Conservation (phyloP, 2,797 vertebrate species). For the Acrossocheilus fasciatus region DNA sequence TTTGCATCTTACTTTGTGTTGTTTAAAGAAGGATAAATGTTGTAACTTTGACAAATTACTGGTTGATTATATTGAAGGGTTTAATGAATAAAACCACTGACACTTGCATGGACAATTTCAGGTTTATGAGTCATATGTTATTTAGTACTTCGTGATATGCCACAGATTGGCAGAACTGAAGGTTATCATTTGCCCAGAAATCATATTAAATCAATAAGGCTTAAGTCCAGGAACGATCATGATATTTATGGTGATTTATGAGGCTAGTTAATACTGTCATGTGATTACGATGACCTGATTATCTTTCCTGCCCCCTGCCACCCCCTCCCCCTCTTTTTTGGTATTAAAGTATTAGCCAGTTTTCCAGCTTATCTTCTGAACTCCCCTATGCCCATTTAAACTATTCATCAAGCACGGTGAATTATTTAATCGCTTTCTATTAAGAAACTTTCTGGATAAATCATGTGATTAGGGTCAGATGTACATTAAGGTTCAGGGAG, state of each 20-base stretch:
- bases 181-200: slow-evolving; percentile 5
- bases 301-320: neutral
- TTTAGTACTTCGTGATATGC: neutral
- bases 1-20: slow-evolving; percentile 1
- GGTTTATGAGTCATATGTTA: neutral
- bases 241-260: slow-evolving; percentile 27
- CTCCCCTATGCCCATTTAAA: slow-evolving; percentile 48
- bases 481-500: slow-evolving; percentile 16
- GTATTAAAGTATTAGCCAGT: slow-evolving; percentile 5
- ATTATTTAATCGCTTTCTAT: slow-evolving; percentile 52
- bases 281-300: slow-evolving; percentile 8
- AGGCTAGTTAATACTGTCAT: slow-evolving; percentile 16
- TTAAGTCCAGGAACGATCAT: neutral
- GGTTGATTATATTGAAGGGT: neutral
- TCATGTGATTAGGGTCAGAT: slow-evolving; percentile 65
- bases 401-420: slow-evolving; percentile 56
- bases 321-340: neutral
- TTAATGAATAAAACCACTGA: neutral
- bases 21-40: neutral
- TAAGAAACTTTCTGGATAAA: slow-evolving; percentile 24
- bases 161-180: neutral
- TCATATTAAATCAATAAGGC: slow-evolving; percentile 13
- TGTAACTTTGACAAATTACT: neutral
- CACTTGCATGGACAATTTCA: neutral
- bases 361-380: slow-evolving; percentile 18